Evolutionary conservation across 2,113 vertebrate species (phyloP).

Genomic region (Shinisaurus crocodilurus): DNA sequence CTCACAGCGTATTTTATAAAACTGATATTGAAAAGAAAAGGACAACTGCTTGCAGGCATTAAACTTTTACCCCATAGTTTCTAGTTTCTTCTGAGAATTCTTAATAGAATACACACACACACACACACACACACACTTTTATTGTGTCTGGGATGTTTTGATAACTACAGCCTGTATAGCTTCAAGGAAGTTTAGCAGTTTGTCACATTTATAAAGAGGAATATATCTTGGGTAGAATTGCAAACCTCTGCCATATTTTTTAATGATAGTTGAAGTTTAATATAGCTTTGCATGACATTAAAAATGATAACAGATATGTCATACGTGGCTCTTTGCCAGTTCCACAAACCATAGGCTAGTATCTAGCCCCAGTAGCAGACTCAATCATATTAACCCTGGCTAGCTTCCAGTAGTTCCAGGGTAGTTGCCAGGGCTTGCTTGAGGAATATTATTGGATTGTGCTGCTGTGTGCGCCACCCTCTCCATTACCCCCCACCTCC

Average conservation of each 20-base stretch:
- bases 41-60: slow-evolving; percentile 13
- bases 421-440: background rate
- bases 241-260: background rate
- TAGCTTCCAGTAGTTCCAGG: background rate
- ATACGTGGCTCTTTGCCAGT: no score
- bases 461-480: background rate
- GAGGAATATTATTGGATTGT: background rate
- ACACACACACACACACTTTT: background rate
- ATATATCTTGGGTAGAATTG: background rate
- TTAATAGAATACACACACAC: slow-evolving; percentile 5
- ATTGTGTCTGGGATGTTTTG: slow-evolving; percentile 9
- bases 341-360: background rate
- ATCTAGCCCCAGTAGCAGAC: background rate
- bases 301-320: background rate
- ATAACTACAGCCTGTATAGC: background rate
- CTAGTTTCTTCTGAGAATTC: slow-evolving; percentile 1
- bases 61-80: background rate
- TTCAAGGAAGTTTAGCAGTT: background rate
- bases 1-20: background rate
- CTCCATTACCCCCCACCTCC: no score
- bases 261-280: slow-evolving; percentile 5
- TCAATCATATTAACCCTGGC: background rate
- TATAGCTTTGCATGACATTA: background rate
- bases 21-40: background rate
- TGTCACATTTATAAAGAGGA: background rate